phyloP scores from a whole-genome alignment of 1,140 invertebrate genomes.

The Aphelinus certus region DNA sequence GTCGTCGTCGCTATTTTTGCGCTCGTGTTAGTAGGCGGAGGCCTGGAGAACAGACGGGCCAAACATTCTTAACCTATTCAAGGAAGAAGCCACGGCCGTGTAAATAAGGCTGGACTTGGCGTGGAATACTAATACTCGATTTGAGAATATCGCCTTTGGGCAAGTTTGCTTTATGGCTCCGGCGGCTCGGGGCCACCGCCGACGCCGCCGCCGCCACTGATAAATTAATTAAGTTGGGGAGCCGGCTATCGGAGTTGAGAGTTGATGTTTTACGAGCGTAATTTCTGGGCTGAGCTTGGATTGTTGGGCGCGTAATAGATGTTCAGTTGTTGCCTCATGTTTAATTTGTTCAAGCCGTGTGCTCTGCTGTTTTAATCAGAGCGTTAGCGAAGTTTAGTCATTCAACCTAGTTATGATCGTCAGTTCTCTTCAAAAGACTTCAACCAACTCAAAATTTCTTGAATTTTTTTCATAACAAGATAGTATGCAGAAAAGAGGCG shows the following conservation, averaged over 20 bases:
- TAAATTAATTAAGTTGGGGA: conserved; percentile 16
- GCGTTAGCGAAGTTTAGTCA: no score
- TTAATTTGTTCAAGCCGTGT: no score
- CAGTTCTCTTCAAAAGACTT: no score
- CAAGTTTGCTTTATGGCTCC: conserved; percentile 23
- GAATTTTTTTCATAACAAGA: no score
- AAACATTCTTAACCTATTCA: conserved; percentile 30
- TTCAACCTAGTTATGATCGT: no score
- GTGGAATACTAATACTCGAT: conserved; percentile 5
- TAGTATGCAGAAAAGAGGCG: no score
- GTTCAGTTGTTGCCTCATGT: no score
- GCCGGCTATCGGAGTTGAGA: conserved; percentile 14
- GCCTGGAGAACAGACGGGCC: background rate
- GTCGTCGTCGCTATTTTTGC: conserved; percentile 23
- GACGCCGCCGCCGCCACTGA: background rate
- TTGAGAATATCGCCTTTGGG: background rate
- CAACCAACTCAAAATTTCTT: no score
- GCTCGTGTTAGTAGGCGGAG: conserved; percentile 1
- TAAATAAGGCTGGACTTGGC: background rate
- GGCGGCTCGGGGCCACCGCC: background rate
- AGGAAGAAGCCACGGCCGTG: background rate
- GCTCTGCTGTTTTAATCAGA: no score
- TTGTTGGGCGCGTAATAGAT: background rate
- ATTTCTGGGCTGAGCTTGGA: conserved; percentile 7
- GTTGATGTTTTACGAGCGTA: conserved; percentile 17